Evolutionary conservation across 2,113 vertebrate genomes (phyloP).

Genomic region (Dolichotis patagonum): DNA sequence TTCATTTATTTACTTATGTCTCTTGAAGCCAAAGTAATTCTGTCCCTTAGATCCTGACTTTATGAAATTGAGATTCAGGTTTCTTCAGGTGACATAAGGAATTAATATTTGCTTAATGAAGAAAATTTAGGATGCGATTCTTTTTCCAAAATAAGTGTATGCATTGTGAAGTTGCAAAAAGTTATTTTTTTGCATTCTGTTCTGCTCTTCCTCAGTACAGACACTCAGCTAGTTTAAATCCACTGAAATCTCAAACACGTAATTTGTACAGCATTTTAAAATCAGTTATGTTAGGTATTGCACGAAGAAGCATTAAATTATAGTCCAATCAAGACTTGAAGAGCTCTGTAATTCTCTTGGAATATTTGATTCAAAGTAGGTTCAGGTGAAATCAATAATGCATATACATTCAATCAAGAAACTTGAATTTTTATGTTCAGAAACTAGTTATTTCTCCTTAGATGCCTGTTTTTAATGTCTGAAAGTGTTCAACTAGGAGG

Average conservation of each 20-base stretch:
- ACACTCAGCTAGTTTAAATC: background rate
- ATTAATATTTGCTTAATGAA: constrained; percentile 51
- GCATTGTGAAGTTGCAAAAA: background rate
- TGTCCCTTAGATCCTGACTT: background rate
- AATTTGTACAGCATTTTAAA: constrained; percentile 65
- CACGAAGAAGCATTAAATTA: constrained; percentile 67
- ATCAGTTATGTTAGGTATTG: constrained; percentile 58
- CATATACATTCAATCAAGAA: constrained; percentile 67
- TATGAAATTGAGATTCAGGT: background rate
- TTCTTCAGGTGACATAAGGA: background rate
- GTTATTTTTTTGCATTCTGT: background rate
- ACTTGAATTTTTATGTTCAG: constrained; percentile 9
- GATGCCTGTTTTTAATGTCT: background rate
- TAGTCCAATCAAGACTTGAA: constrained; percentile 69
- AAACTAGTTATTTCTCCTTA: background rate
- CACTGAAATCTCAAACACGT: constrained; percentile 54
- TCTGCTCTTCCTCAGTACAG: background rate
- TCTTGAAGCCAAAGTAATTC: constrained; percentile 9
- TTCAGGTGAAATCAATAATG: constrained; percentile 76
- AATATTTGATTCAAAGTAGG: constrained; percentile 72
- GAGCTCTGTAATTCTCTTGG: constrained; percentile 56
- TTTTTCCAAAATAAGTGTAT: background rate
- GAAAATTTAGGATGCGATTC: background rate
- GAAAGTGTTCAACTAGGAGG: background rate
- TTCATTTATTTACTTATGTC: background rate